phyloP scores from a whole-genome alignment of 2,113 vertebrate species.

The Eupsittula cactorum region DNA sequence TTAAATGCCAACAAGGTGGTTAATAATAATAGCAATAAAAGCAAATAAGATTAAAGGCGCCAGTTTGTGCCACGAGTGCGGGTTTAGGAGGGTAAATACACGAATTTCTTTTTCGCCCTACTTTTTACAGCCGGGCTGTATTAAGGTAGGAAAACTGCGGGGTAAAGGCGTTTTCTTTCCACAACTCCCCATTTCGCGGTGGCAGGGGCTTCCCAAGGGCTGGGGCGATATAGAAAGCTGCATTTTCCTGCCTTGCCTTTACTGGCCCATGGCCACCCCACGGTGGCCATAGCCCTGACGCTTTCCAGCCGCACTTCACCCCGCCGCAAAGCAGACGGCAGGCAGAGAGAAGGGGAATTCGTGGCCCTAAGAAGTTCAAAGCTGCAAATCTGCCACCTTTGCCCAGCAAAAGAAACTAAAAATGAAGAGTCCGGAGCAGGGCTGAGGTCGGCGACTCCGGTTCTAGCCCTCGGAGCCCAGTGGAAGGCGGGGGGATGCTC shows the following conservation, averaged over 20 bases:
- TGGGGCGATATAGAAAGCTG: neutral
- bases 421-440: rapidly evolving
- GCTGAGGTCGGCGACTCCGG: rapidly evolving
- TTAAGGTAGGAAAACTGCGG: neutral
- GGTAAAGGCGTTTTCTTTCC: neutral
- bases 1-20: neutral
- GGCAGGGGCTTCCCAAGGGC: neutral
- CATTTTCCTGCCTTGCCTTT: neutral
- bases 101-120: rapidly evolving
- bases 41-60: neutral
- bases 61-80: rapidly evolving
- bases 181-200: neutral
- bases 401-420: neutral
- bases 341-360: no score
- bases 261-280: neutral
- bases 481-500: neutral
- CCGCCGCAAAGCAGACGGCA: neutral
- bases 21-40: neutral
- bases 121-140: neutral
- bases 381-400: neutral
- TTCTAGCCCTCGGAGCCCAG: neutral
- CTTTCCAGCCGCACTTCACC: neutral
- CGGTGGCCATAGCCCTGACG: neutral
- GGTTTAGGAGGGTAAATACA: neutral
- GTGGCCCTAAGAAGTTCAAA: neutral